These are phyloP conservation scores for Clupea harengus DNA, from an alignment of 2,113 vertebrate genomes.

Conservation along the genomic window DNA sequence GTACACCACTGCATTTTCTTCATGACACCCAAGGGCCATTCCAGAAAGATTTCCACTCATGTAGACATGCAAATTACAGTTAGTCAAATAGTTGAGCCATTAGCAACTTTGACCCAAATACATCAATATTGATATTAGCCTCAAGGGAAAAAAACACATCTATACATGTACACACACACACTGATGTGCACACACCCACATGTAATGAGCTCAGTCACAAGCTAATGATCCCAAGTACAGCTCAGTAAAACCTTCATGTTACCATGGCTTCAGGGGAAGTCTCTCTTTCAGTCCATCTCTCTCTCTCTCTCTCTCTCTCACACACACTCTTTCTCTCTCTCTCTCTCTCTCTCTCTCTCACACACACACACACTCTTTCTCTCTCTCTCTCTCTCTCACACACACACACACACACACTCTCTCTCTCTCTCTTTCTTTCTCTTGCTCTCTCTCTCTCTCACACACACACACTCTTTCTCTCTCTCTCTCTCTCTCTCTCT, in stretches of 20 bases:
- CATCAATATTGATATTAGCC: not conserved
- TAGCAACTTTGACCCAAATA: conserved; percentile 9
- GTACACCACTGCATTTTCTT: not conserved
- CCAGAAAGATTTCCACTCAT: not conserved
- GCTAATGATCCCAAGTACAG: not conserved
- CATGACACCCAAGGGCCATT: not conserved
- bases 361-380: not conserved
- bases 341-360: conserved; percentile 22
- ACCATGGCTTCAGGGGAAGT: not conserved
- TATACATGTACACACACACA: not conserved
- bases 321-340: conserved; percentile 32
- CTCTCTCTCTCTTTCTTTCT: not conserved
- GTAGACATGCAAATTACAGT: not conserved
- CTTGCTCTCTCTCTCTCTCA: not conserved
- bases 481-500: conserved; percentile 43
- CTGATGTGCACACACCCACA: not conserved
- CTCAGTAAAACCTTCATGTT: not conserved
- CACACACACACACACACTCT: not conserved
- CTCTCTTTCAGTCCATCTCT: not conserved
- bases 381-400: conserved; percentile 30
- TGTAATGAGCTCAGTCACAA: not conserved
- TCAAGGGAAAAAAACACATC: too few relatives aligned
- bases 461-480: not conserved
- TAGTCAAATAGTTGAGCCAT: not conserved
- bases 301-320: not conserved